phyloP scores from a whole-genome alignment of 2,113 vertebrate species.

The Dicentrarchus labrax region DNA sequence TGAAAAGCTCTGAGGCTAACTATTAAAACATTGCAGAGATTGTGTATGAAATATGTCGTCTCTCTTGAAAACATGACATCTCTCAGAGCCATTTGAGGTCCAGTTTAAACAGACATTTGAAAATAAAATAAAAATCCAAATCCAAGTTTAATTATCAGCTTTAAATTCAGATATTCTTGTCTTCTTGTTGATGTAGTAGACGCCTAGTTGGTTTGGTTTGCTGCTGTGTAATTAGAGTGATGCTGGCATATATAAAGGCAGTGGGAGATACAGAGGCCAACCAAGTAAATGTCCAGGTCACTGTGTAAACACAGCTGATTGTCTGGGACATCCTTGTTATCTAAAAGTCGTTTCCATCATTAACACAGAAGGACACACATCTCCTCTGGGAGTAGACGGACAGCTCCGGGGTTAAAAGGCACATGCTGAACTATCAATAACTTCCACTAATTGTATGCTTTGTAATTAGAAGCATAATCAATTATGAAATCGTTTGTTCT shows the following conservation, averaged over 20 bases:
- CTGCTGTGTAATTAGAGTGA: slow-evolving; percentile 53
- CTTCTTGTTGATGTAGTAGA: neutral
- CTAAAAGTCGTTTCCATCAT: slow-evolving; percentile 83
- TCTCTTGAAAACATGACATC: slow-evolving; percentile 22
- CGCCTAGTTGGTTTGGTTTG: neutral
- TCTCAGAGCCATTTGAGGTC: slow-evolving; percentile 29
- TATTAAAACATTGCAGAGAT: slow-evolving; percentile 43
- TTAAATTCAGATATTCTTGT: slow-evolving; percentile 4
- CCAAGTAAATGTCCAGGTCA: slow-evolving; percentile 75
- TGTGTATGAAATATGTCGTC: slow-evolving; percentile 42
- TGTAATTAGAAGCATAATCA: slow-evolving; percentile 87
- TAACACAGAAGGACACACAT: slow-evolving; percentile 83
- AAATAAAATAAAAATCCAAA: neutral
- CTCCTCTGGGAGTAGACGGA: slow-evolving; percentile 82
- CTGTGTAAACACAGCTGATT: slow-evolving; percentile 74
- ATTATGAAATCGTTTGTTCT: slow-evolving; percentile 80
- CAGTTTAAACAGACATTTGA: neutral
- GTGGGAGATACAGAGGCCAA: slow-evolving; percentile 44
- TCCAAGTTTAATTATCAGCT: neutral
- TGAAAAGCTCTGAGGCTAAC: slow-evolving; percentile 60
- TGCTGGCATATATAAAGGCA: slow-evolving; percentile 44
- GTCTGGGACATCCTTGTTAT: slow-evolving; percentile 81
- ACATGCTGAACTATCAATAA: slow-evolving; percentile 87
- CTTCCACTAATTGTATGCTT: slow-evolving; percentile 85
- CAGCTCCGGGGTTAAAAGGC: slow-evolving; percentile 84